Evolutionary conservation across 2,888 invertebrate genomes (phyloP), one percentile per base, ranked within the genome.

Genomic region (Polyploca ridens): DNA sequence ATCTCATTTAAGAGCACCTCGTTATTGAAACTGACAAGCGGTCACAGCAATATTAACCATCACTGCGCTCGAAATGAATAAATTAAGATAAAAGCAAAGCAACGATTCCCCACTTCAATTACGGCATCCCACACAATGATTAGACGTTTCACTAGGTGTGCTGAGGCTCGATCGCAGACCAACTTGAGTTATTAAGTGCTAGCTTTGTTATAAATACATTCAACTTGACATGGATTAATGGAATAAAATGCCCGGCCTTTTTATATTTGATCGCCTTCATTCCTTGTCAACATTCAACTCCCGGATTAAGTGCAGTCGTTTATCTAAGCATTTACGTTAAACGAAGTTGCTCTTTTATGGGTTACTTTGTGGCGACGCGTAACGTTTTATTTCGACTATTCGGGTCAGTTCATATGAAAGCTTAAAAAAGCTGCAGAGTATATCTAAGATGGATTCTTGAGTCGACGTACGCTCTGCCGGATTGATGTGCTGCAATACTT

Each of bases 151-250:
- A 91, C 88, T 87, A 80, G 86, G 77, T 83, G 84, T 83, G 81
- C 83, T 82, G 83, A 77, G 83, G 78, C 86, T 83, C 86, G 85
- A 88, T 90, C 86, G 83, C 83, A 79, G 79, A 76, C 78, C 78
- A 78, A 86, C 86, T 87, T 86, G 87, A 90, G 84, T 90, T 92
- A 91, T 91, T 90, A 91, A 91, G 91, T 88, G 90, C 87, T 88
- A 88, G 88, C 89, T 90, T 90, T 93, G 92, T 93, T 90, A 90
- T 89, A 90, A 90, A 89, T 88, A 90, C 86, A 90, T 92, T 90
- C 87, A 90, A 88, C 85, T 84, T 87, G 91, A 90, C 91, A 83
- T 85, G 79, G 86, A 93, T 91, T 91, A 90, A 92, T 91, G 89
- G 84, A 80, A 90, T 90, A 85, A 89, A 90, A 90, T 88, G 77